A percentile compares a stretch with the other conserved stretches of the same genome.
phyloP scores from a whole-genome alignment of 2,113 vertebrate genomes.

The Sapayoa aenigma region DNA sequence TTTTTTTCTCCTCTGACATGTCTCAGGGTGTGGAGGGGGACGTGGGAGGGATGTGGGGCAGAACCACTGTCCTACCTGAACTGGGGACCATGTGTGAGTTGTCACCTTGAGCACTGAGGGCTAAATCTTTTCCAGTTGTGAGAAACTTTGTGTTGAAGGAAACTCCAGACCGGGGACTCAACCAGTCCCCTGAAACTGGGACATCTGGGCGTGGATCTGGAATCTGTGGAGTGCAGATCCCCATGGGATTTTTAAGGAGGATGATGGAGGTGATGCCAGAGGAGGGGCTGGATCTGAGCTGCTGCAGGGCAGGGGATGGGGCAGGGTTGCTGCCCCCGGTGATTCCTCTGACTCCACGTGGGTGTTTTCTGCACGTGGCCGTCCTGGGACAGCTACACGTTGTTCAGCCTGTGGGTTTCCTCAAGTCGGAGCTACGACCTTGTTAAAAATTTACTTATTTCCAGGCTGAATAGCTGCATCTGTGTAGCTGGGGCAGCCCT shows the following conservation, averaged over 20 bases:
- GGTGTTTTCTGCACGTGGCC: too few species aligned
- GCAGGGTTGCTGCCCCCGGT: too few species aligned
- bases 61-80: not conserved
- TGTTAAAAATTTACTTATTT: not conserved
- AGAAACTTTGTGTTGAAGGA: not conserved
- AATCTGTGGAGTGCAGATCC: not conserved
- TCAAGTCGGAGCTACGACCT: not conserved
- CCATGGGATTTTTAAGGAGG: not conserved
- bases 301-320: not conserved
- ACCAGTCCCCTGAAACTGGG: not conserved
- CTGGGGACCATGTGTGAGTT: fast-evolving
- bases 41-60: not conserved
- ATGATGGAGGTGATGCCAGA: not conserved
- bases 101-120: fast-evolving
- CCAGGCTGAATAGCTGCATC: not conserved
- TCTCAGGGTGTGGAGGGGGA: fast-evolving
- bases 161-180: not conserved
- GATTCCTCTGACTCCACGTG: too few species aligned
- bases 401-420: not conserved
- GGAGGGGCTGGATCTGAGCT: not conserved
- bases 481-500: not conserved
- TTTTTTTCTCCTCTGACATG: fast-evolving
- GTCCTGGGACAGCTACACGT: too few species aligned
- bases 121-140: not conserved
- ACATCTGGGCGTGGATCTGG: fast-evolving